Evolutionary conservation across 2,888 invertebrate genomes (phyloP), one percentile per base, ranked within the genome.

Genomic region (Dasysyrphus tricinctus): DNA sequence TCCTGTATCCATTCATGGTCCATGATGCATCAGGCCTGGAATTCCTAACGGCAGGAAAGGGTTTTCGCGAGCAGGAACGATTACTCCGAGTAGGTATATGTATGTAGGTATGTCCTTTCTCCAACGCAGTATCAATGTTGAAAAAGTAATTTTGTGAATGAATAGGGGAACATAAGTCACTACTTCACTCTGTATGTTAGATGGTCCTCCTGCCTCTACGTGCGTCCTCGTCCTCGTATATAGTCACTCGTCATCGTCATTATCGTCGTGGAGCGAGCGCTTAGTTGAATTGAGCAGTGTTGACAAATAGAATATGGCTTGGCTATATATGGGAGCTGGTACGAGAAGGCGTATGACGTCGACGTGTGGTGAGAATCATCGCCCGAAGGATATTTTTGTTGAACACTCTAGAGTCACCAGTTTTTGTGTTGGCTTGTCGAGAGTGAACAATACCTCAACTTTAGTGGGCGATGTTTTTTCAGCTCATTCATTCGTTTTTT

Each of bases 131-230:
- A 19, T 39, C 34, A 75, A 24, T 63, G 75, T 65, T 67, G 59
- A 54, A 80, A 80, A 80, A 84, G 72, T 80, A 72, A 80, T 84
- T 80, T 84, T 72, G 65, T 76, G 75, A 76, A 76, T 84, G 80
- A 84, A 84, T 76, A 59, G 84, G 76, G 42, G 56, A 54, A 80
- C 70, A 80, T 76, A 77, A 84, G 76, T 77, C 80, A 76, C 65
- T 72, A 75, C 63, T 80, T 69, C 49, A 19, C 39, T 49, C 16
- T 32, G 16, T 63, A 16, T 37, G 51, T 16, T 34, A 29, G 59
- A 39, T 42, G 42, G 39, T 34, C 57, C 5, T 42, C 9, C 49
- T 67, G 16, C 32, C 24, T 32, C 29, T 3, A 24, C 16, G 65
- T 32, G 75, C 44, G 56, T 56, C 39, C 24, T 47, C 69, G 44